Base-by-base conservation (phyloP, 2,888 invertebrate genomes). In the Sarcophaga variegata region DNA sequence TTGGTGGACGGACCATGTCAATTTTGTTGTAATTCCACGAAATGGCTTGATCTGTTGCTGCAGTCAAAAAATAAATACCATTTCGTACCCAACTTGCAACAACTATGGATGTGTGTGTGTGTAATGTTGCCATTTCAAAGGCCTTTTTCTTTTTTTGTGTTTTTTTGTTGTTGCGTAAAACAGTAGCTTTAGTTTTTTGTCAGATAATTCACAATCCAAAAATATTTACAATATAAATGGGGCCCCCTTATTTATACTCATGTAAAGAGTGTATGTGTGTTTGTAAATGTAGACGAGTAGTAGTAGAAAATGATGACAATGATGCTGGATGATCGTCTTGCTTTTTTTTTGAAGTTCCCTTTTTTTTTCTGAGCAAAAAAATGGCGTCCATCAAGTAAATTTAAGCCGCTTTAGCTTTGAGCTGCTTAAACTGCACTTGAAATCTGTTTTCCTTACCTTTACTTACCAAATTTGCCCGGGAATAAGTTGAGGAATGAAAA, bases 21-120 rank as follows among this genome's bases (percentile, higher is more conserved):
- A 92, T 92, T 92, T 91, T 91, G 90, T 91, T 91, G 90, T 91
- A 92, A 92, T 92, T 92, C 92, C 92, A 88, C 92, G 92, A 92
- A 91, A 90, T 87, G 87, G 89, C 88, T 90, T 88, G 89, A 89
- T 88, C 84, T 84, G 54, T 54, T 54, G 79, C 87, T 76, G 79
- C 84, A 63, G 17, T 4, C 14, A 54, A 54, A 71, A 70, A 84
- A 86, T 81, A 81, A 85, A 85, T 80, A 81, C 37, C 80, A 17
- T 71, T 71, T 84, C 75, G 72, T 84, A 84, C 49, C 8, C 76
- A 62, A 71, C 60, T 84, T 76, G 75, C 84, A 60, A 45, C 80
- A 85, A 72, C 80, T 71, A 80, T 54, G 59, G 60, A 62, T 20
- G 20, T 2, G 54, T 47, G 17, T 62, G 63, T 63, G 45, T 25